Conservation (phyloP, 2,888 invertebrate genomes). For the Philhelius pedissequus region DNA sequence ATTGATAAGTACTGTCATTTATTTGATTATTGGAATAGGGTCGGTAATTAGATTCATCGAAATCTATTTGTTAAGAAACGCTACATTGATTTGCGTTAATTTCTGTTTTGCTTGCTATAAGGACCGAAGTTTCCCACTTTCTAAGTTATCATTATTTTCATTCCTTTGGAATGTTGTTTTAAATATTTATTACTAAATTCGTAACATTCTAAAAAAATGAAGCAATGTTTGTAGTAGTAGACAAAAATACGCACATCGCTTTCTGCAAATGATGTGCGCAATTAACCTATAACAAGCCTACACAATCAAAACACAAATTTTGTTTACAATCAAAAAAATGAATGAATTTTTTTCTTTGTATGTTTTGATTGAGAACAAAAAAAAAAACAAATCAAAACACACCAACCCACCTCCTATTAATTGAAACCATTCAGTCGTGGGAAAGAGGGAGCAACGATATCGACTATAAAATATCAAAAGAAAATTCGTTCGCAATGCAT, state of each 20-base stretch:
- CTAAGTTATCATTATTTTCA: too few species aligned
- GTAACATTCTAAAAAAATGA: background rate
- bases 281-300: slow-evolving; percentile 5
- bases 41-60: too few species aligned
- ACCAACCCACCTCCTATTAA: background rate
- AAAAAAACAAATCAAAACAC: background rate
- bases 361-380: slow-evolving; percentile 9
- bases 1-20: too few species aligned
- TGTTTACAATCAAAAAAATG: slow-evolving; percentile 22
- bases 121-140: too few species aligned
- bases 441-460: background rate
- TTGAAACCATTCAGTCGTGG: background rate
- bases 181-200: too few species aligned
- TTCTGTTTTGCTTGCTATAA: too few species aligned
- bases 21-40: too few species aligned
- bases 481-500: background rate
- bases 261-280: background rate
- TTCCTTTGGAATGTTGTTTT: too few species aligned
- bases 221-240: background rate
- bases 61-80: too few species aligned
- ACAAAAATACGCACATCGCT: slow-evolving; percentile 6
- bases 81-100: too few species aligned
- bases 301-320: slow-evolving; percentile 15
- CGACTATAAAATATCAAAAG: background rate
- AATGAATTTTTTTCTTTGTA: background rate